phyloP scores from a whole-genome alignment of 2,113 vertebrate species.

The Orientallactaga bullata region DNA sequence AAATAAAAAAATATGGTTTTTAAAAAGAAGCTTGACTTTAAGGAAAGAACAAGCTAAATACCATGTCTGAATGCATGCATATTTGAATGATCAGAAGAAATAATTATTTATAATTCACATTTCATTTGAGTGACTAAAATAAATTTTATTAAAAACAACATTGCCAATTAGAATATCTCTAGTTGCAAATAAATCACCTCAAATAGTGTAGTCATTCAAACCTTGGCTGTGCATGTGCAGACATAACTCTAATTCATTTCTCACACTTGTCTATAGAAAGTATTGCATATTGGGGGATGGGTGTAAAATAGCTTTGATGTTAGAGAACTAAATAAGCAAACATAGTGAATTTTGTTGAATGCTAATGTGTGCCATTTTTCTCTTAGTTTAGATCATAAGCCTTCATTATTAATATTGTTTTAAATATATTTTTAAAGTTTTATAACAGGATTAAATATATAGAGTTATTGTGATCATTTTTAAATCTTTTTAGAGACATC shows the following conservation, averaged over 20 bases:
- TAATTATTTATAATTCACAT: not conserved
- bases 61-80: not conserved
- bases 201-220: not conserved
- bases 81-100: not conserved
- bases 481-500: not conserved
- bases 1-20: too few relatives aligned
- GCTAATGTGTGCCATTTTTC: not conserved
- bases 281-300: not conserved
- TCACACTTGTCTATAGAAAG: not conserved
- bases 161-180: not conserved
- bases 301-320: not conserved
- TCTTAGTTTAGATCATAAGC: not conserved
- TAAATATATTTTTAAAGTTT: not conserved
- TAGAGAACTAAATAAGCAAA: not conserved
- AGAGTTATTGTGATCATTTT: not conserved
- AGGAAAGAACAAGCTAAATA: constrained; percentile 6
- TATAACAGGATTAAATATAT: not conserved
- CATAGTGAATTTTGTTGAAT: not conserved
- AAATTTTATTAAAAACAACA: not conserved
- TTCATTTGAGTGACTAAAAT: not conserved
- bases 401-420: not conserved
- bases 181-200: not conserved
- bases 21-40: not conserved
- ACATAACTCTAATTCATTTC: not conserved
- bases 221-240: not conserved